A percentile compares a stretch with the other conserved stretches of the same genome.
phyloP scores from a whole-genome alignment of 37 sponge, comb jelly and placozoan species.

The Hexactinellida sp. region DNA sequence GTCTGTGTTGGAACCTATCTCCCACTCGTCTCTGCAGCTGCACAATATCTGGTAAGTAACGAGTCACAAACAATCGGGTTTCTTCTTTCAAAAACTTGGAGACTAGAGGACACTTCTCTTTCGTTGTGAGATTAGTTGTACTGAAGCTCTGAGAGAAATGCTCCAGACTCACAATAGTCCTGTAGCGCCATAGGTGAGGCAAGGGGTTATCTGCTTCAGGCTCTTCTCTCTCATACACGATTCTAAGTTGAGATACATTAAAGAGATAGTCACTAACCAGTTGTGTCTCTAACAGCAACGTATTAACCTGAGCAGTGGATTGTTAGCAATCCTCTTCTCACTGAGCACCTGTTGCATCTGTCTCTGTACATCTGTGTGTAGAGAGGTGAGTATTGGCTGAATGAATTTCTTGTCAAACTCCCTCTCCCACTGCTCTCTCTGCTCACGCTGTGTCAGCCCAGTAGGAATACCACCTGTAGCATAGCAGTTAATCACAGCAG shows the following conservation, averaged over 20 bases:
- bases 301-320: background rate
- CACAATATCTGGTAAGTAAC: slow-evolving; percentile 1
- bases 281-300: background rate
- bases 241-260: too few species aligned
- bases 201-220: background rate
- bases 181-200: slow-evolving; percentile 10
- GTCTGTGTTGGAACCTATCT: background rate
- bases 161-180: slow-evolving; percentile 12
- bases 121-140: background rate
- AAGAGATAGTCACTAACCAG: too few species aligned
- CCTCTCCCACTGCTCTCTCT: background rate
- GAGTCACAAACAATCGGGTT: background rate
- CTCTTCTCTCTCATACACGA: background rate
- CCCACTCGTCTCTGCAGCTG: slow-evolving; percentile 2
- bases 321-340: slow-evolving; percentile 9
- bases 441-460: background rate
- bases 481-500: too few species aligned
- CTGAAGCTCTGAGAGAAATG: slow-evolving; percentile 13
- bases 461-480: background rate
- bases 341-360: background rate
- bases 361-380: slow-evolving; percentile 6
- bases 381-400: slow-evolving; percentile 9
- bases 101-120: background rate
- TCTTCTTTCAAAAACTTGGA: slow-evolving; percentile 9
- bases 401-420: slow-evolving; percentile 12